Conservation (phyloP, 2,113 vertebrate genomes). For the Albula glossodonta region DNA sequence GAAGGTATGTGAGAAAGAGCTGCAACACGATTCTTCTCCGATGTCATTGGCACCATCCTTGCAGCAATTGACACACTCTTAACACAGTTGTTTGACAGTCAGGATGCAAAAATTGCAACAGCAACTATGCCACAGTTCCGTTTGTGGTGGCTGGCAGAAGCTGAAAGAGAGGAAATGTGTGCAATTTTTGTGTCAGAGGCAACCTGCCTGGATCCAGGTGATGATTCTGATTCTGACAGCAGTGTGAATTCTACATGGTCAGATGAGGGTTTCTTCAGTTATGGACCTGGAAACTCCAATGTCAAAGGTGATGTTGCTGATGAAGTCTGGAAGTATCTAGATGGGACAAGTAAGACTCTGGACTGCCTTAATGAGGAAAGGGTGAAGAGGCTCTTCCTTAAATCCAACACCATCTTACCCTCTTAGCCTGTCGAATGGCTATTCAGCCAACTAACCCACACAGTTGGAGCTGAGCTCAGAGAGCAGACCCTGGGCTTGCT, state of each 20-base stretch:
- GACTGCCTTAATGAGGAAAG: conserved; percentile 64
- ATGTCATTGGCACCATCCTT: conserved; percentile 53
- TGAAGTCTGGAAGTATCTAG: conserved; percentile 62
- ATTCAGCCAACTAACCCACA: conserved; percentile 41
- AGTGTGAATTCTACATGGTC: conserved; percentile 26
- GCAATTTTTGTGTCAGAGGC: conserved; percentile 58
- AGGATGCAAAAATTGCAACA: conserved; percentile 61
- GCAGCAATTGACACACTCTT: conserved; percentile 62
- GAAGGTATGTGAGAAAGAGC: conserved; percentile 64
- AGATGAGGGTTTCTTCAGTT: conserved; percentile 32
- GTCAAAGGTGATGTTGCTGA: conserved; percentile 42
- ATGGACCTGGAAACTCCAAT: conserved; percentile 30
- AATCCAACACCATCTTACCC: conserved; percentile 69
- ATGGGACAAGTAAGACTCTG: conserved; percentile 60
- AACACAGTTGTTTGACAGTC: conserved; percentile 64
- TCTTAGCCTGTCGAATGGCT: too few relatives aligned
- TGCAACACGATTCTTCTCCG: conserved; percentile 47
- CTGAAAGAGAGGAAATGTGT: conserved; percentile 65
- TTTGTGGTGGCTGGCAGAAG: conserved; percentile 66
- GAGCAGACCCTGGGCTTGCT: too few relatives aligned
- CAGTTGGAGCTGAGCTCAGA: too few relatives aligned
- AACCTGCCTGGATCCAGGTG: conserved; percentile 55
- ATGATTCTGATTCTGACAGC: conserved; percentile 8
- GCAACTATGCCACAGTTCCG: conserved; percentile 68
- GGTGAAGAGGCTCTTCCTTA: conserved; percentile 66